phyloP scores from a whole-genome alignment of 2,888 invertebrate genomes.

The Diadegma fenestrale region DNA sequence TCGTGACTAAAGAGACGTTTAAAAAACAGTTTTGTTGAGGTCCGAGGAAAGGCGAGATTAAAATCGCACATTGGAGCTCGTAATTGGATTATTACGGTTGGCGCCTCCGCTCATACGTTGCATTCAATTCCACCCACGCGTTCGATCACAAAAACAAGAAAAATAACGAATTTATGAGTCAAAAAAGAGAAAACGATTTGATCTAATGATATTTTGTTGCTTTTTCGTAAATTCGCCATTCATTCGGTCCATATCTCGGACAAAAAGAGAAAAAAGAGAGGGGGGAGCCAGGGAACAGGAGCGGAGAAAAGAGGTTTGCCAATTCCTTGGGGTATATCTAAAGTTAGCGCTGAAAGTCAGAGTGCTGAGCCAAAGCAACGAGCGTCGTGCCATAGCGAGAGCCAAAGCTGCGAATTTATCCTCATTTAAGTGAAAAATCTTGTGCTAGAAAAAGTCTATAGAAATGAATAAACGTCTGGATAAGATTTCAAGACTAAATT shows the following conservation, averaged over 20 bases:
- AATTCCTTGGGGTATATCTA: constrained; percentile 78
- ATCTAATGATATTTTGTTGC: constrained; percentile 19
- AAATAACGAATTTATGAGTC: background rate
- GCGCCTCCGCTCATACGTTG: constrained; percentile 59
- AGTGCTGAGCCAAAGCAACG: constrained; percentile 73
- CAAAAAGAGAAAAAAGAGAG: constrained; percentile 23
- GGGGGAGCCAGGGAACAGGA: constrained; percentile 40
- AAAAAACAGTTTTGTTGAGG: background rate
- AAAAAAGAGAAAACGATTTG: background rate
- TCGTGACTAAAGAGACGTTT: background rate
- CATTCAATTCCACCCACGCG: constrained; percentile 40
- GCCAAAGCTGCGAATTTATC: constrained; percentile 65
- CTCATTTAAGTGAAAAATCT: constrained; percentile 60
- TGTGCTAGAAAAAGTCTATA: constrained; percentile 22
- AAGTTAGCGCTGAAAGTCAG: constrained; percentile 78
- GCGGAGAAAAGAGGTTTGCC: constrained; percentile 71
- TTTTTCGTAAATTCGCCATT: constrained; percentile 29
- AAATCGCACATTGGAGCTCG: constrained; percentile 53
- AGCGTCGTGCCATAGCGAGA: constrained; percentile 47
- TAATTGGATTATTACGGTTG: constrained; percentile 64
- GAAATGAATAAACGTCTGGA: constrained; percentile 12
- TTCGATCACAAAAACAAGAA: constrained; percentile 3
- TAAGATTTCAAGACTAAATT: background rate
- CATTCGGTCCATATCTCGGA: constrained; percentile 27
- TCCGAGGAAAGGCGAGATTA: constrained; percentile 45